Conservation (phyloP, 2,888 invertebrate genomes). For the Tolmerus cingulatus region DNA sequence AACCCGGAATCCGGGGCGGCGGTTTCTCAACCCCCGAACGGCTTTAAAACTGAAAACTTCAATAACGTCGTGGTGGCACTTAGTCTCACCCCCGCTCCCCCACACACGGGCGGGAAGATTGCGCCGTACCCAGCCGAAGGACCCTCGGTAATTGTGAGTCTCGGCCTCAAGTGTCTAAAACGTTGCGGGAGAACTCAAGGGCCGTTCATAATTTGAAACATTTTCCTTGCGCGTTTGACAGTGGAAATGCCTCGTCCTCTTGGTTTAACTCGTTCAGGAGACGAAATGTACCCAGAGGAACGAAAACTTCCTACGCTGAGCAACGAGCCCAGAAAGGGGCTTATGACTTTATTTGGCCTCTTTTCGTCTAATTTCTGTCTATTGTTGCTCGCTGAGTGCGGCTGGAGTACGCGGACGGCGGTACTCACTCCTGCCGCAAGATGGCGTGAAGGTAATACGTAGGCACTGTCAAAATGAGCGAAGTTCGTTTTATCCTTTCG, state of each 20-base stretch:
- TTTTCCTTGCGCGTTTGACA: conserved; percentile 42
- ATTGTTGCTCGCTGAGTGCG: conserved; percentile 8
- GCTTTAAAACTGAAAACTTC: conserved; percentile 17
- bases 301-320: conserved; percentile 14
- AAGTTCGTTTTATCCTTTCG: not conserved
- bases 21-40: conserved; percentile 2
- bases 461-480: not conserved
- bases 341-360: conserved; percentile 27
- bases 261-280: conserved; percentile 33
- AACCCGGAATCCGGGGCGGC: not conserved
- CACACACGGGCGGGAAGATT: not conserved
- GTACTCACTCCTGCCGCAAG: not conserved
- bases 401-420: not conserved
- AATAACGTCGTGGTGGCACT: conserved; percentile 31
- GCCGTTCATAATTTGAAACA: conserved; percentile 50
- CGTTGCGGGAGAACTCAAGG: conserved; percentile 47
- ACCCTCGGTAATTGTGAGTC: conserved; percentile 32
- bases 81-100: conserved; percentile 15
- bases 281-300: conserved; percentile 31
- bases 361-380: conserved; percentile 26
- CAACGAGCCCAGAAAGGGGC: not conserved
- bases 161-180: conserved; percentile 38
- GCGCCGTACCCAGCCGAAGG: conserved; percentile 1
- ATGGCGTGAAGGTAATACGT: not conserved
- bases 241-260: conserved; percentile 3